Percentiles rank a stretch among this genome's conserved stretches.
Evolutionary conservation across 1,140 invertebrate species (phyloP).

Genomic region (Bombus superbus): DNA sequence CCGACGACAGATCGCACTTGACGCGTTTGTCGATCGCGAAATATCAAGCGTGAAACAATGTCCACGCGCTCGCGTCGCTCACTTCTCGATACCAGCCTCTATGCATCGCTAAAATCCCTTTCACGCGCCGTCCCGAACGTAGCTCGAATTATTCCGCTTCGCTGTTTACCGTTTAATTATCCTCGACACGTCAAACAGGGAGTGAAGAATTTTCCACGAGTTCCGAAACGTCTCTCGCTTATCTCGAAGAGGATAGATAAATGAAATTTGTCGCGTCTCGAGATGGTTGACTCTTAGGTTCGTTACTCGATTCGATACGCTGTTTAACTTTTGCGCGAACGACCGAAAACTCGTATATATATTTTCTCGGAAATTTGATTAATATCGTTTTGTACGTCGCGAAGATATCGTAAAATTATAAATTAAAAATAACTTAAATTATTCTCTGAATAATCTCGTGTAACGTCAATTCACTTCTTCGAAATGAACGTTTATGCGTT

Average conservation of each 20-base stretch:
- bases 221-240: no score
- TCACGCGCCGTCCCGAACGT: conserved; percentile 33
- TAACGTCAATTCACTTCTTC: no score
- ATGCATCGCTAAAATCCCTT: conserved; percentile 46
- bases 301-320: not conserved
- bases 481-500: no score
- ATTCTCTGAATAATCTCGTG: no score
- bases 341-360: no score
- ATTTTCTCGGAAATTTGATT: no score
- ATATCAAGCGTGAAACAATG: not conserved
- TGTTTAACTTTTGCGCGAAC: not conserved
- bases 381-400: no score
- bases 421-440: no score
- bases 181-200: not conserved
- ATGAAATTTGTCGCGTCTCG: not conserved
- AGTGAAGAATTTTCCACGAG: no score
- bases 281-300: not conserved
- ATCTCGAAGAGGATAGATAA: no score
- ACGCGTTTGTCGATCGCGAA: conserved; percentile 38
- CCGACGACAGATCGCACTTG: conserved; percentile 43
- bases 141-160: conserved; percentile 42
- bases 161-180: conserved; percentile 25
- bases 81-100: not conserved
- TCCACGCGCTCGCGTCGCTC: not conserved
- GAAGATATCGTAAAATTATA: no score